Evolutionary conservation across 2,888 invertebrate genomes (phyloP).

Genomic region (Tipula vernalis): DNA sequence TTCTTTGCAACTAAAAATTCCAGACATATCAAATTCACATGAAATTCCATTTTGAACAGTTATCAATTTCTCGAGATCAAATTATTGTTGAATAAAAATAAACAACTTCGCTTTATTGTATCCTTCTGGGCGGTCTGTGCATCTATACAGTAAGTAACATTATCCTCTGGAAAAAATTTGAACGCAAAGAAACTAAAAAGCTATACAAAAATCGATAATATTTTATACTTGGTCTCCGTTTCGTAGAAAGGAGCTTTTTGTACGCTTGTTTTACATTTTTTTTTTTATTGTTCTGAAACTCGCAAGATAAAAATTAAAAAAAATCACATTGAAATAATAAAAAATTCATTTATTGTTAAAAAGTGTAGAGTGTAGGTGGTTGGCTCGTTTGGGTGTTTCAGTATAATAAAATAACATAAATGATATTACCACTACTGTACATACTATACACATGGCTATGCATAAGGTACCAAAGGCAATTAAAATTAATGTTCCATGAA

Average conservation of each 20-base stretch:
- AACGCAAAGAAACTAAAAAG: background rate
- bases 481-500: background rate
- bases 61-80: background rate
- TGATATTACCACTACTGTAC: background rate
- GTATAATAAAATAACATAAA: background rate
- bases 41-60: background rate
- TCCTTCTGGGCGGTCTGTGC: background rate
- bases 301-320: background rate
- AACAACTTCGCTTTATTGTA: background rate
- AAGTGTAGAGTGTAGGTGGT: background rate
- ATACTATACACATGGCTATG: background rate
- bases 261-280: background rate
- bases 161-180: background rate
- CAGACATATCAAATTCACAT: background rate
- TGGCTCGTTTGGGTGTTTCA: background rate
- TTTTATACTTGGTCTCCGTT: background rate
- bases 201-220: background rate
- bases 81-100: background rate
- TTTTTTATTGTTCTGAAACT: background rate
- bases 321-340: background rate
- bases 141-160: background rate
- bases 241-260: background rate
- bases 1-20: too few relatives aligned
- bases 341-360: background rate
- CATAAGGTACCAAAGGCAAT: background rate